Evolutionary conservation across 2,797 vertebrate species (phyloP).

Genomic region (Scolopax rusticola): DNA sequence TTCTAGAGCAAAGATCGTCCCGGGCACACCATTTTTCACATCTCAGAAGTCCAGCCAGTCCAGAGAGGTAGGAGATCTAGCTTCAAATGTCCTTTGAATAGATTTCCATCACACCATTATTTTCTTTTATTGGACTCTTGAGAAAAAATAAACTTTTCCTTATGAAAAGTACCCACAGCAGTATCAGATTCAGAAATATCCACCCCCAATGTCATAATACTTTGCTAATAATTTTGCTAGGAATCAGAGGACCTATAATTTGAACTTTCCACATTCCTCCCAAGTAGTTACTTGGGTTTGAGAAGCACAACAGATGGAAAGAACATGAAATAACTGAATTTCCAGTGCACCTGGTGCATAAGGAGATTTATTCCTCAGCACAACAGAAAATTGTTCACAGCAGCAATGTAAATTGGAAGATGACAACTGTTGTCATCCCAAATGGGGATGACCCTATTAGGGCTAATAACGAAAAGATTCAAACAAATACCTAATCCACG

Average conservation of each 20-base stretch:
- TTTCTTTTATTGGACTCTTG: background rate
- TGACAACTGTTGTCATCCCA: background rate
- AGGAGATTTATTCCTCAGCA: background rate
- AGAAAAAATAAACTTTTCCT: background rate
- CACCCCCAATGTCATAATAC: background rate
- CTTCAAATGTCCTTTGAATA: background rate
- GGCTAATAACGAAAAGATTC: background rate
- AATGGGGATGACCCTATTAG: background rate
- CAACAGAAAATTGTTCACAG: background rate
- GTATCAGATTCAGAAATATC: background rate
- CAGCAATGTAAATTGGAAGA: background rate
- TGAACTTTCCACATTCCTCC: background rate
- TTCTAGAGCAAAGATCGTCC: background rate
- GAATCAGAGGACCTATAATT: background rate
- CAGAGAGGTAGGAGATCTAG: background rate
- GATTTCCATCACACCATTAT: background rate
- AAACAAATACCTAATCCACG: background rate
- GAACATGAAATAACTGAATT: background rate
- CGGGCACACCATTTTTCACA: background rate
- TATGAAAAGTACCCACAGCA: background rate
- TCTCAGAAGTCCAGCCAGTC: background rate
- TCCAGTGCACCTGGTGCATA: background rate
- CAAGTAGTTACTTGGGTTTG: background rate
- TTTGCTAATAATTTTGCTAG: background rate
- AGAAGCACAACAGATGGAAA: background rate